phyloP scores from a whole-genome alignment of 2,113 vertebrate genomes.

The Sterna hirundo region DNA sequence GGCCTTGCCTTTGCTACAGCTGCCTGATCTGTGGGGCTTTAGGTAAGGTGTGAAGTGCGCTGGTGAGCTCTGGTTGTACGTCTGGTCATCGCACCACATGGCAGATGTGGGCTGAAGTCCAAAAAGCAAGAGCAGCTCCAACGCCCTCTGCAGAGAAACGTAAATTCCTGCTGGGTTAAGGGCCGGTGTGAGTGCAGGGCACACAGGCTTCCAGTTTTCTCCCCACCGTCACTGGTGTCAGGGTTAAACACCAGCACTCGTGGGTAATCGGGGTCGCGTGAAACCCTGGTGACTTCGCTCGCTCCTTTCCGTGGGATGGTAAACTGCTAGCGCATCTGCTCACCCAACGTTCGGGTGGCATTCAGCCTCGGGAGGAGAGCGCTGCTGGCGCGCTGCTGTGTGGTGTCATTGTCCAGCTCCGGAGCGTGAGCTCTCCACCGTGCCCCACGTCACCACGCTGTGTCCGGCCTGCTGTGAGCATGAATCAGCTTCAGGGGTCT shows the following conservation, averaged over 20 bases:
- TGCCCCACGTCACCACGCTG: no score
- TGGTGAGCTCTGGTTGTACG: not conserved
- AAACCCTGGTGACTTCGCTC: not conserved
- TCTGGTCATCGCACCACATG: not conserved
- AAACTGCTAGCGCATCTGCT: not conserved
- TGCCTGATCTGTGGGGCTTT: accelerated
- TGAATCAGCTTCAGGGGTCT: not conserved
- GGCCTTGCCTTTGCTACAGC: not conserved
- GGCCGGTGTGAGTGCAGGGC: not conserved
- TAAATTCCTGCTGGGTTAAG: no score
- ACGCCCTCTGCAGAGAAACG: no score
- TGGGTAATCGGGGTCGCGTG: not conserved
- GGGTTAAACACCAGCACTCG: not conserved
- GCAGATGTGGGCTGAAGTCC: not conserved
- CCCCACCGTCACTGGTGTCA: not conserved
- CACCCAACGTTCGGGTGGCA: not conserved
- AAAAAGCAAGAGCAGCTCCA: not conserved
- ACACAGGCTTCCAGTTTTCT: not conserved
- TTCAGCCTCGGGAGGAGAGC: not conserved
- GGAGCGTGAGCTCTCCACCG: not conserved
- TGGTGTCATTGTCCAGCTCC: not conserved
- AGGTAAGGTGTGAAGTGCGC: not conserved
- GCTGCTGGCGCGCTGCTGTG: not conserved
- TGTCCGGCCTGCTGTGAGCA: no score
- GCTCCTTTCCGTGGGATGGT: not conserved